Base-by-base conservation (phyloP, 35 echinoderm and acorn worm genomes). In the Lytechinus variegatus region DNA sequence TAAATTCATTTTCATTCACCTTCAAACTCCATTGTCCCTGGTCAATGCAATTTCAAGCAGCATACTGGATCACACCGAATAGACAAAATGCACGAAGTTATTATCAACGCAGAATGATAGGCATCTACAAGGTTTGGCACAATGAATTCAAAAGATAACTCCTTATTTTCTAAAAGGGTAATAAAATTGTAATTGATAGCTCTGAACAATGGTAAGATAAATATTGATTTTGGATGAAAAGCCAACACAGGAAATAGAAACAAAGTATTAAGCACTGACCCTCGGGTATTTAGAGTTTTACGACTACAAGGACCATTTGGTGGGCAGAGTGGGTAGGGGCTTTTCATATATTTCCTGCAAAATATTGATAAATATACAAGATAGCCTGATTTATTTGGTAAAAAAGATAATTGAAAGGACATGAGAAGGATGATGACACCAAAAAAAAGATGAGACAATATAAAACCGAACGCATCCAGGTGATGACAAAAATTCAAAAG, bases 401-500 rank as follows among this genome's bases (percentile, higher is more conserved):
- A n/a, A 79, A 72, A 6, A 79, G n/a, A 79, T 24, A 11, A 58
- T 58, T 58, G 2, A 19, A 7, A n/a, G 24, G n/a, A 79, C 66
- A 6, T 79, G 5, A 7, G 1, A 24, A 24, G 16, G 6, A 4
- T n/a, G 66, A 79, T n/a, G 66, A 79, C 6, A 79, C 19, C n/a
- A 24, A 79, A 79, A 79, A 24, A 6, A 7, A 24, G 6, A 79
- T 24, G 6, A 79, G 66, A 79, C n/a, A 79, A 79, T 7, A 24
- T 7, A 24, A 79, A 6, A n/a, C n/a, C 66, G 6, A 79, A 79
- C n/a, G 66, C 16, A 79, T 24, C 19, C 66, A 16, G 19, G 66
- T 79, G 66, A 79, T 79, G n/a, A 79, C n/a, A 79, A n/a, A 79
- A 79, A 79, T 79, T 79, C n/a, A 79, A 16, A 79, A 79, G 33